A percentile compares a stretch with the other conserved stretches of the same genome.
These are phyloP conservation scores for Lethrus apterus DNA, from an alignment of 1,140 invertebrate genomes.

Conservation along the genomic window DNA sequence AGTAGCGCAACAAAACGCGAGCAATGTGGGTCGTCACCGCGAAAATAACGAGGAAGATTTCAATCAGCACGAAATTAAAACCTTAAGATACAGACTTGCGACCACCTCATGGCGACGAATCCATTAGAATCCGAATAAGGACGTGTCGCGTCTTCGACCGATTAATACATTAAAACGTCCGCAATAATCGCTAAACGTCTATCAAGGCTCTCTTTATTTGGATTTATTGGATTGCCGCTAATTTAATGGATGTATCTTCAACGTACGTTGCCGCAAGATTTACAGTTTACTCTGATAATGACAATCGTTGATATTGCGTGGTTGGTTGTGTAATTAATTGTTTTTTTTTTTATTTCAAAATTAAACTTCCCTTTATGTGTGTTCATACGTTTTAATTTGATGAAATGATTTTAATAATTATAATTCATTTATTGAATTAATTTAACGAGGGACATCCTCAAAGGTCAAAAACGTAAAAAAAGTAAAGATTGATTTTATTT, in stretches of 20 bases:
- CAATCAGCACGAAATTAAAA: constrained; percentile 15
- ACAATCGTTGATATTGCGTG: too few species aligned
- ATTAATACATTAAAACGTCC: constrained; percentile 16
- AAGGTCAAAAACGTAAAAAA: too few species aligned
- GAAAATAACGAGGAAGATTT: constrained; percentile 12
- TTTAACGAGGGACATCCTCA: too few species aligned
- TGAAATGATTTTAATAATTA: too few species aligned
- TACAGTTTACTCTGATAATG: constrained; percentile 1
- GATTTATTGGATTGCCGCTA: constrained; percentile 13
- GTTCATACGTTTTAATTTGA: too few species aligned
- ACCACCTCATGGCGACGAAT: constrained; percentile 13
- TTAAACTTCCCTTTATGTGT: too few species aligned
- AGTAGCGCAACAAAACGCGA: not conserved
- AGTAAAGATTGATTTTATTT: too few species aligned
- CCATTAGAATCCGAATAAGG: constrained; percentile 17
- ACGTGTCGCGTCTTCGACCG: constrained; percentile 8
- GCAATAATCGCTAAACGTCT: constrained; percentile 10
- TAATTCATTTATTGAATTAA: too few species aligned
- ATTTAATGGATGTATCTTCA: constrained; percentile 4
- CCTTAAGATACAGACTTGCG: constrained; percentile 4
- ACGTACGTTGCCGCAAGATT: constrained; percentile 5
- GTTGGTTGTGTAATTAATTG: too few species aligned
- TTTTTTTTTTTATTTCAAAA: too few species aligned
- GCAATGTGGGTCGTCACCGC: not conserved
- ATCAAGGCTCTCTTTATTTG: constrained; percentile 9